Base-by-base conservation (phyloP, 2,888 invertebrate genomes). In the Scaptomyza reducta region DNA sequence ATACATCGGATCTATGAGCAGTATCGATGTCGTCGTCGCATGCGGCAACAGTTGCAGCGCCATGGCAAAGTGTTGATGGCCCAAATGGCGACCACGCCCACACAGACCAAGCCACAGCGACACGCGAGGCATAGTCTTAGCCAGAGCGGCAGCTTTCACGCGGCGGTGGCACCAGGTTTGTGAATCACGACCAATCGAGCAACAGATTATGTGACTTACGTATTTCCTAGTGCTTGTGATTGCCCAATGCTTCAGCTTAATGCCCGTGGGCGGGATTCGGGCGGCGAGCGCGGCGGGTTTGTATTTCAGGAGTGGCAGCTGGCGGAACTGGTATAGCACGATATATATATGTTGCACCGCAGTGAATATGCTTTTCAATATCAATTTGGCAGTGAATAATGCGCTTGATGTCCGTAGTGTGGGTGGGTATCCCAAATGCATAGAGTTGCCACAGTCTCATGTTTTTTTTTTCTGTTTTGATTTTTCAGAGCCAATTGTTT, bases 191-290 rank as follows among this genome's bases (percentile, higher is more conserved):
- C 3, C 5, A 22, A 3, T 22, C 22, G 0, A 22, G 22, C 3
- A 22, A 22, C 5, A 22, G 5, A 22, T 22, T 22, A 5, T 22
- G 5, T 22, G 22, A 11, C 11, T 16, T 1, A 7, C 14, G 1
- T 13, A n/a, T 47, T 40, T 54, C 0, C 13, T 13, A 87, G 91
- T 90, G 45, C 72, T 91, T 13, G 77, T 85, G 35, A 73, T 91
- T 61, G 90, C 90, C 3, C 91, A 91, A 53, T 86, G 85, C 40
- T 91, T 91, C 40, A 82, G 90, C 22, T 47, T 90, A 14, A 90
- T 91, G 90, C 91, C 91, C 2, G 90, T 91, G 11, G 72, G 81
- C 31, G 91, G 91, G 0, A 78, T 91, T 7, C 70, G 68, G 3
- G 72, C 74, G 3, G 60, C 69, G 29, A 70, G 69, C 3, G 67